phyloP scores from a whole-genome alignment of 2,113 vertebrate genomes.

The Cygnus atratus region DNA sequence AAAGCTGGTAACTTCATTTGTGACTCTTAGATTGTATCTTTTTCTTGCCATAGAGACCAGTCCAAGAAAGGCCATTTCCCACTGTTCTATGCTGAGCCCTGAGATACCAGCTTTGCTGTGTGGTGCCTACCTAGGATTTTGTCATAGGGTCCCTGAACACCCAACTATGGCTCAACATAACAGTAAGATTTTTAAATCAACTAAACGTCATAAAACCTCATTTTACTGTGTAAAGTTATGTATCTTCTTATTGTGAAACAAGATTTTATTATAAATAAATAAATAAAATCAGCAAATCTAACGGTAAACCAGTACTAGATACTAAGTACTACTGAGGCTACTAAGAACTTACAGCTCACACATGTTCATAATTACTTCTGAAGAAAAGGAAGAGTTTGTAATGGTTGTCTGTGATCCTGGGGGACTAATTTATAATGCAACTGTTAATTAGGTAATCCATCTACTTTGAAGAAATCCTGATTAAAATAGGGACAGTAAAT shows the following conservation, averaged over 20 bases:
- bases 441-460: neutral
- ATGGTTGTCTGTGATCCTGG: neutral
- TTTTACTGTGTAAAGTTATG: neutral
- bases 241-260: neutral
- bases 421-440: neutral
- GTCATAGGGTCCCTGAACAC: neutral
- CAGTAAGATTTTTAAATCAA: neutral
- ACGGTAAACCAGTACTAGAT: neutral
- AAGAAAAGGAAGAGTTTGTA: neutral
- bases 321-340: neutral
- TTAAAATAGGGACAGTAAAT: neutral
- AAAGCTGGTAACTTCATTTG: neutral
- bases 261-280: neutral
- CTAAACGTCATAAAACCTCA: neutral
- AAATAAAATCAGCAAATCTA: neutral
- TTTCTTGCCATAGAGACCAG: neutral
- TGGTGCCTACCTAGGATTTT: neutral
- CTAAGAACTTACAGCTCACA: neutral
- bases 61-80: neutral
- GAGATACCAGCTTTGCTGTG: neutral
- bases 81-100: fast-evolving
- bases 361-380: neutral
- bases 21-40: fast-evolving
- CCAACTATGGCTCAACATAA: neutral
- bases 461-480: neutral